A percentile compares a stretch with the other conserved stretches of the same genome.
phyloP scores from a whole-genome alignment of 2,113 vertebrate species.

The Cryptomyrus ogoouensis region DNA sequence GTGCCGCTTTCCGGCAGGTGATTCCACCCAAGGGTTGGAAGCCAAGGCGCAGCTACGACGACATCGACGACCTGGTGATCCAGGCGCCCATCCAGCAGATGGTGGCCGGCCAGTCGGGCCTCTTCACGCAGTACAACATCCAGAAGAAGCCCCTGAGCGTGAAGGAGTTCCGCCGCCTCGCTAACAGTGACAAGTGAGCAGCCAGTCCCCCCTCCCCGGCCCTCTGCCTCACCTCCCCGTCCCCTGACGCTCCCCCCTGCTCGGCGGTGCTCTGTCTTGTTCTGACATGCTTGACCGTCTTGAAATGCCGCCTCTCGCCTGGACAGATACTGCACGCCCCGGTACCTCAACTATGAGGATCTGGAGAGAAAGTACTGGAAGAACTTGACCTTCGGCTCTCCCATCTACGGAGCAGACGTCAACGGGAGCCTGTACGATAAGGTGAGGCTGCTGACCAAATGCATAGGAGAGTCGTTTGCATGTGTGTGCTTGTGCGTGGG shows the following conservation, averaged over 20 bases:
- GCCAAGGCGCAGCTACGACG: slow-evolving; percentile 82
- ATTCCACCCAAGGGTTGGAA: slow-evolving; percentile 94
- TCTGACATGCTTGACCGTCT: not conserved
- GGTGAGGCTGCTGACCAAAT: slow-evolving; percentile 51
- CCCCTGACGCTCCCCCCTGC: not conserved
- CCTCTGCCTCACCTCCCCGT: not conserved
- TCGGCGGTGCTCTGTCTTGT: not conserved
- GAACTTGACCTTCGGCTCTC: slow-evolving; percentile 93
- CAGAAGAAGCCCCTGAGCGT: slow-evolving; percentile 94
- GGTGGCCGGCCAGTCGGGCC: slow-evolving; percentile 91
- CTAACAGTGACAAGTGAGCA: slow-evolving; percentile 90
- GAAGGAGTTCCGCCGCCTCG: slow-evolving; percentile 86
- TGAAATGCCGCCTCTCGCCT: not conserved
- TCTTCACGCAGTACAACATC: slow-evolving; percentile 97
- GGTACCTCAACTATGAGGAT: slow-evolving; percentile 93
- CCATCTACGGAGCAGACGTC: slow-evolving; percentile 95
- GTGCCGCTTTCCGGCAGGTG: slow-evolving; percentile 55
- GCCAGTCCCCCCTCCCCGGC: not conserved
- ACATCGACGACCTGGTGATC: slow-evolving; percentile 88
- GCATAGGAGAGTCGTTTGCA: not conserved
- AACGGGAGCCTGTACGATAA: slow-evolving; percentile 90
- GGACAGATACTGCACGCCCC: slow-evolving; percentile 89
- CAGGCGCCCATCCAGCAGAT: slow-evolving; percentile 95
- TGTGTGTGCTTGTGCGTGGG: not conserved
- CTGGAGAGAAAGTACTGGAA: slow-evolving; percentile 98